These are phyloP conservation scores for Cylindroiulus punctatus DNA, from an alignment of 2,888 invertebrate species.

Conservation along the genomic window DNA sequence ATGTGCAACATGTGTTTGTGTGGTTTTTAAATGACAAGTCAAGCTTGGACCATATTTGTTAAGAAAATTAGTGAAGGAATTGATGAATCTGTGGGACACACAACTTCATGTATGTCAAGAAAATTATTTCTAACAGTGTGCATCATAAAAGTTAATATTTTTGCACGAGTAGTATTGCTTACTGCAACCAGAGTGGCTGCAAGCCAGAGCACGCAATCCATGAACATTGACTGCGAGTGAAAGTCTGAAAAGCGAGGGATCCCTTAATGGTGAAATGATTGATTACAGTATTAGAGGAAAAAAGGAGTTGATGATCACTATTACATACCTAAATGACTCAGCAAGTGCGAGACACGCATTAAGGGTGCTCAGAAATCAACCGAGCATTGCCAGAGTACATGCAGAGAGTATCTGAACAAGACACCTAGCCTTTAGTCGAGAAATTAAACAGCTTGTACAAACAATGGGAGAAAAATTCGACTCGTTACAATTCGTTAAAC, in stretches of 20 bases:
- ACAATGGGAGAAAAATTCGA: neutral
- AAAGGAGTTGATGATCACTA: constrained; percentile 42
- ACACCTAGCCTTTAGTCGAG: neutral
- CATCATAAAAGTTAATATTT: too few species aligned
- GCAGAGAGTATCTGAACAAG: neutral
- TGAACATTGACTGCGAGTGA: neutral
- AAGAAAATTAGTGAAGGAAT: too few species aligned
- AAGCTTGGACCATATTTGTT: too few species aligned
- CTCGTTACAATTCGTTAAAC: neutral
- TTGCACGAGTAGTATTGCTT: neutral
- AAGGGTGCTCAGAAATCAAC: constrained; percentile 3
- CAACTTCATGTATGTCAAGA: too few species aligned
- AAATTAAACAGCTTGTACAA: constrained; percentile 37
- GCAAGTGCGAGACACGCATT: constrained; percentile 9
- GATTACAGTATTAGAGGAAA: constrained; percentile 22
- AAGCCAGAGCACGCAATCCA: neutral
- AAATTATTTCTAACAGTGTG: too few species aligned
- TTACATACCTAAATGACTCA: constrained; percentile 38
- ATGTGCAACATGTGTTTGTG: too few species aligned
- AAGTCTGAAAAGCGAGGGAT: neutral
- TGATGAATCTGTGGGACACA: too few species aligned
- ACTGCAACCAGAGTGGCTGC: too few species aligned
- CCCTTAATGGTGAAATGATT: constrained; percentile 33
- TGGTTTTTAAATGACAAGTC: too few species aligned
- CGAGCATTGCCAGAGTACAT: neutral